These are phyloP conservation scores for Antedon mediterranea DNA, from an alignment of 53 echinoderm and acorn worm genomes.

Conservation along the genomic window DNA sequence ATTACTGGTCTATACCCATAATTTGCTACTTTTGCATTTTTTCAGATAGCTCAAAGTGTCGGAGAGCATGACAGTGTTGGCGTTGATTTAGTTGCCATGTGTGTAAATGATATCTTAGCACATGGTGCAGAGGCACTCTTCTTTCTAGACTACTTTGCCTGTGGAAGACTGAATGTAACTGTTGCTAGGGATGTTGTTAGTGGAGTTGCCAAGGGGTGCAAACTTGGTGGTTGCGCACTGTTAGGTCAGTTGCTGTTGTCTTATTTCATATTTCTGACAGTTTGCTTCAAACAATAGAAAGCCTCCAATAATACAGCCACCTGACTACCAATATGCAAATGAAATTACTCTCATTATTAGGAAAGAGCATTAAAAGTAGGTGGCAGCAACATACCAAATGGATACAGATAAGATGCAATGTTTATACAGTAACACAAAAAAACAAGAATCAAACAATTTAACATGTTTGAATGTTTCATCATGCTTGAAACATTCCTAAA, in stretches of 20 bases:
- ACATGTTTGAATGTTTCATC: no score
- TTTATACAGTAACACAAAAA: no score
- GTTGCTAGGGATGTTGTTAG: constrained; percentile 68
- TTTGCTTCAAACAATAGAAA: no score
- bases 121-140: constrained; percentile 87
- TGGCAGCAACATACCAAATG: no score
- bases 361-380: no score
- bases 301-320: no score
- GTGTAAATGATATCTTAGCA: constrained; percentile 85
- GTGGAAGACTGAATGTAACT: constrained; percentile 54
- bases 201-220: constrained; percentile 79
- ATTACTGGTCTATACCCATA: not conserved
- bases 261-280: no score
- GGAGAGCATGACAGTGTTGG: constrained; percentile 57
- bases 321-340: no score
- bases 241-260: constrained; percentile 74
- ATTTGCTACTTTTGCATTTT: not conserved
- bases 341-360: no score
- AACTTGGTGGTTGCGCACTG: constrained; percentile 73
- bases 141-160: constrained; percentile 94
- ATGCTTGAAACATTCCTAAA: no score
- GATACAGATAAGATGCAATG: no score
- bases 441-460: no score
- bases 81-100: constrained; percentile 90
- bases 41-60: constrained; percentile 74